phyloP scores from a whole-genome alignment of 2,888 invertebrate species.

The Eueremaeus valkanovi region DNA sequence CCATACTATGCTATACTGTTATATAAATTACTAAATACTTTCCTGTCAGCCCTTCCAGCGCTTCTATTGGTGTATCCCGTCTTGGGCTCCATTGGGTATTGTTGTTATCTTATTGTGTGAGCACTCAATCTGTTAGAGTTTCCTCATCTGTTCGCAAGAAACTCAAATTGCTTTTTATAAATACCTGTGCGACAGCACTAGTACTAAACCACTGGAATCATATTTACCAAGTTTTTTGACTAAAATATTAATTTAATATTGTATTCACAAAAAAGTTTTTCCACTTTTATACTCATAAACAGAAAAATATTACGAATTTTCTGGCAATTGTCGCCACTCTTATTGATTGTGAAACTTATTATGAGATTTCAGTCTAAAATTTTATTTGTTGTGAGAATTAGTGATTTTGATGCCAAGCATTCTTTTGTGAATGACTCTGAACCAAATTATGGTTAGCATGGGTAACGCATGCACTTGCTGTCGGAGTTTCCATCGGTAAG shows the following conservation, averaged over 20 bases:
- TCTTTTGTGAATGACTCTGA: background rate
- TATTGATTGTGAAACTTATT: conserved; percentile 20
- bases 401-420: background rate
- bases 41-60: background rate
- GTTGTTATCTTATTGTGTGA: conserved; percentile 20
- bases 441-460: conserved; percentile 30
- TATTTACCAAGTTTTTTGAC: background rate
- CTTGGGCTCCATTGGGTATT: conserved; percentile 3
- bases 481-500: conserved; percentile 17
- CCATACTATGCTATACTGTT: too few species aligned
- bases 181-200: background rate
- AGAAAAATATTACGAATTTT: background rate
- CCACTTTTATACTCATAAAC: background rate
- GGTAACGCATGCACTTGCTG: conserved; percentile 13
- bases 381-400: background rate
- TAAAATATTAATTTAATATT: background rate
- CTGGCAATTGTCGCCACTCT: background rate
- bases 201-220: background rate
- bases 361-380: conserved; percentile 5
- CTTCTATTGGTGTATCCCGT: background rate
- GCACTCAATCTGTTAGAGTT: conserved; percentile 13
- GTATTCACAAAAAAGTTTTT: background rate
- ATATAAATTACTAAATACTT: background rate
- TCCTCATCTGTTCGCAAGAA: conserved; percentile 21
- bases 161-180: background rate